Evolutionary conservation across 23 tunicate species (phyloP).

Genomic region (Styela clava): DNA sequence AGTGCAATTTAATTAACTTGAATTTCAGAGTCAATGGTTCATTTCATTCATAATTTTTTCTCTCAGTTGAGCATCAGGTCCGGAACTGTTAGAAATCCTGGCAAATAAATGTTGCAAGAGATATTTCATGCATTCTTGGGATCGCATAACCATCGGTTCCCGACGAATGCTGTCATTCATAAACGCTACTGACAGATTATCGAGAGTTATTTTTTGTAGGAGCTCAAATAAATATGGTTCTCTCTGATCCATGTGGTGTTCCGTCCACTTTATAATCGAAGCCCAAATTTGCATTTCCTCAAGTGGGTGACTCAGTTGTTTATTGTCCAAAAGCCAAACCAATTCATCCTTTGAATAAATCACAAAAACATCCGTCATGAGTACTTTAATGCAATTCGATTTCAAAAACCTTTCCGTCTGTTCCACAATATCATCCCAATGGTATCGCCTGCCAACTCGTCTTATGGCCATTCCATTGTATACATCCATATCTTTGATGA

Average conservation of each 20-base stretch:
- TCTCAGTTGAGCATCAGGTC: background rate
- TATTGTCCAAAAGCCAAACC: conserved; percentile 15
- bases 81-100: background rate
- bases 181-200: conserved; percentile 16
- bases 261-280: conserved; percentile 18
- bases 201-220: conserved; percentile 2
- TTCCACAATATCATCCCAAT: conserved; percentile 13
- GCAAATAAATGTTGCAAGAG: conserved; percentile 21
- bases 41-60: background rate
- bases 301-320: conserved; percentile 14
- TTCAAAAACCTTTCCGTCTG: conserved; percentile 1
- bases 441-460: background rate
- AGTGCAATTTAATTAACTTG: background rate
- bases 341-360: conserved; percentile 19
- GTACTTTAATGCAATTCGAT: conserved; percentile 2
- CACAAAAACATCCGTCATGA: conserved; percentile 7
- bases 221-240: conserved; percentile 15
- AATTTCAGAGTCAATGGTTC: no score
- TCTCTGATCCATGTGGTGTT: background rate
- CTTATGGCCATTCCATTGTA: conserved; percentile 16
- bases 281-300: conserved; percentile 34
- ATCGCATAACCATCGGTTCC: conserved; percentile 29
- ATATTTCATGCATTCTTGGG: conserved; percentile 31
- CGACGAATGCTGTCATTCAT: conserved; percentile 28
- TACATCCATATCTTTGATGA: background rate